Evolutionary conservation across 2,113 vertebrate genomes (phyloP).

Genomic region (Rhombomys opimus): DNA sequence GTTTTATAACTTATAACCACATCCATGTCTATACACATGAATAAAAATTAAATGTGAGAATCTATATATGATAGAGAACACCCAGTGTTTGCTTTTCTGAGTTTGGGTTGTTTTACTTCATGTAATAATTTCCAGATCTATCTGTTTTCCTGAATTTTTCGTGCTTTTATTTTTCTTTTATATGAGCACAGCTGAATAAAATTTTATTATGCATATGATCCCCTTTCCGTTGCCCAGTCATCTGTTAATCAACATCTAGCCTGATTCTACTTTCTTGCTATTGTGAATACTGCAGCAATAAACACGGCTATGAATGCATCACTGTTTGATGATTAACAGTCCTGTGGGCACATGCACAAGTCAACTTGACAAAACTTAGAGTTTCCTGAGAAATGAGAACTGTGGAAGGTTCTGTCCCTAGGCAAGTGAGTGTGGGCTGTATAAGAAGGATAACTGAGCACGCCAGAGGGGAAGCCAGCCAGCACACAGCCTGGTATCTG

Average conservation of each 20-base stretch:
- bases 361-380: background rate
- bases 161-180: background rate
- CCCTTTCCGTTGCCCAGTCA: background rate
- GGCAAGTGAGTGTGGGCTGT: background rate
- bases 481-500: background rate
- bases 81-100: background rate
- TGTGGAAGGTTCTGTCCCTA: background rate
- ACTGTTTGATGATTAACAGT: background rate
- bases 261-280: background rate
- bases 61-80: background rate
- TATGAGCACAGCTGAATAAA: background rate
- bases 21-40: background rate
- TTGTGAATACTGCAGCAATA: background rate
- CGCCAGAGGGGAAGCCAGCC: no score
- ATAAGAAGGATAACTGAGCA: background rate
- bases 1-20: background rate
- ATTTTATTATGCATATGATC: background rate
- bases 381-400: background rate
- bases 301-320: background rate
- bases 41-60: background rate
- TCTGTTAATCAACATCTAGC: background rate
- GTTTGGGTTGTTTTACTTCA: background rate
- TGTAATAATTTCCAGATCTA: background rate
- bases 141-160: background rate
- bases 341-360: background rate